Percentiles rank a stretch among this genome's conserved stretches.
These are phyloP conservation scores for Suricata suricatta DNA, from an alignment of 2,113 vertebrate genomes.

Conservation along the genomic window DNA sequence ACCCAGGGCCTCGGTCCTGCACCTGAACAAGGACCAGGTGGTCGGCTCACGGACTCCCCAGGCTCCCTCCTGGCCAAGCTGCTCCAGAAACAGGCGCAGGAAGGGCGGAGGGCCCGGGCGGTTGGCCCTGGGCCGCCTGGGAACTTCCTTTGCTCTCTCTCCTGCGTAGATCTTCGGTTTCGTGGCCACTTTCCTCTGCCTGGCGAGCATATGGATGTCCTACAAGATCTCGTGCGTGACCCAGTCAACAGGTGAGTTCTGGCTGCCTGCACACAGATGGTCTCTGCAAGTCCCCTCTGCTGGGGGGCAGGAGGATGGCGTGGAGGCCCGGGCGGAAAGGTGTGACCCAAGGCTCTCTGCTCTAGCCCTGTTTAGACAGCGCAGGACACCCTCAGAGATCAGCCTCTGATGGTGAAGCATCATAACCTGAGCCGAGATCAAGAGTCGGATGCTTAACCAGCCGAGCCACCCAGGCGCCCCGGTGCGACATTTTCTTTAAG, in stretches of 20 bases:
- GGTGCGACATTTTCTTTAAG: background rate
- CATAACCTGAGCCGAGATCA: no score
- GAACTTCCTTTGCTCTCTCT: slow-evolving; percentile 24
- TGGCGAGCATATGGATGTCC: slow-evolving; percentile 91
- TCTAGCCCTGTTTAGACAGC: rapidly evolving
- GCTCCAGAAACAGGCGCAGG: no score
- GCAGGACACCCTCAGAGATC: background rate
- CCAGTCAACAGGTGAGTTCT: slow-evolving; percentile 89
- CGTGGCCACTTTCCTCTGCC: slow-evolving; percentile 91
- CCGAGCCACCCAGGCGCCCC: no score
- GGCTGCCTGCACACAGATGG: rapidly evolving
- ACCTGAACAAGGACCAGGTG: rapidly evolving
- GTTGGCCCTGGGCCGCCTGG: background rate
- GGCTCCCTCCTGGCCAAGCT: background rate
- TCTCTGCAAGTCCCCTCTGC: background rate
- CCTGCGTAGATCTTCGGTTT: slow-evolving; percentile 92
- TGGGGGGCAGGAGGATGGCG: rapidly evolving
- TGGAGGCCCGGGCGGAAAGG: background rate
- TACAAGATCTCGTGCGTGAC: slow-evolving; percentile 92
- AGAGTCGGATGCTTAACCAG: no score
- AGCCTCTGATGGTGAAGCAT: background rate
- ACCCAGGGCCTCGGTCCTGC: background rate
- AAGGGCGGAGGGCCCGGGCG: rapidly evolving
- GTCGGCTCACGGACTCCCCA: background rate
- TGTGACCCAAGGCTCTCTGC: no score